Evolutionary conservation across 1,140 invertebrate species (phyloP).

Genomic region (Zeugodacus cucurbitae): DNA sequence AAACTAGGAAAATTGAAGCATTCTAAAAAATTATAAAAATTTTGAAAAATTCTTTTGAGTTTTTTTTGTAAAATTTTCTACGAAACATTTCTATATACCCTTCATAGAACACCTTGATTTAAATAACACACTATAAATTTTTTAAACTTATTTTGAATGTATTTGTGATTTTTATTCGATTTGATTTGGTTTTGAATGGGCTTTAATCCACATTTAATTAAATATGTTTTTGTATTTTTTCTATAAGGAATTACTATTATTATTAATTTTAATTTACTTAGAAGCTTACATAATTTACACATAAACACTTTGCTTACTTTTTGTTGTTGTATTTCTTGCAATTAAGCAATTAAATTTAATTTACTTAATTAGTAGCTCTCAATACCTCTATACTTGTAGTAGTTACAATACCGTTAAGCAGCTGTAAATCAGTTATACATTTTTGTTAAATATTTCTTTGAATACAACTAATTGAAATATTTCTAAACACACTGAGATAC

Average conservation of each 20-base stretch:
- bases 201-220: slow-evolving; percentile 27
- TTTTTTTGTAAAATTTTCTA: too few species aligned
- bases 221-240: slow-evolving; percentile 40
- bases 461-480: slow-evolving; percentile 21
- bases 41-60: too few species aligned
- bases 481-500: slow-evolving; percentile 61
- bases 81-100: too few species aligned
- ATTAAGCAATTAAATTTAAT: slow-evolving; percentile 23
- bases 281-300: slow-evolving; percentile 42
- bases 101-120: too few species aligned
- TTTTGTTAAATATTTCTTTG: slow-evolving; percentile 41
- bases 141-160: slow-evolving; percentile 49
- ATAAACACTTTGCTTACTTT: neutral
- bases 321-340: slow-evolving; percentile 27
- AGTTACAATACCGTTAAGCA: slow-evolving; percentile 36
- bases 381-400: slow-evolving; percentile 8
- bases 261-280: neutral
- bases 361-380: slow-evolving; percentile 46
- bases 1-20: too few species aligned
- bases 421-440: slow-evolving; percentile 49
- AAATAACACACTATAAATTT: neutral
- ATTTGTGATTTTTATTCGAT: slow-evolving; percentile 44
- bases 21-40: too few species aligned
- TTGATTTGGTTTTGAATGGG: slow-evolving; percentile 35
- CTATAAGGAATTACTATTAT: neutral